Base-by-base conservation (phyloP, 2,797 vertebrate genomes). In the Rachycentron canadum region DNA sequence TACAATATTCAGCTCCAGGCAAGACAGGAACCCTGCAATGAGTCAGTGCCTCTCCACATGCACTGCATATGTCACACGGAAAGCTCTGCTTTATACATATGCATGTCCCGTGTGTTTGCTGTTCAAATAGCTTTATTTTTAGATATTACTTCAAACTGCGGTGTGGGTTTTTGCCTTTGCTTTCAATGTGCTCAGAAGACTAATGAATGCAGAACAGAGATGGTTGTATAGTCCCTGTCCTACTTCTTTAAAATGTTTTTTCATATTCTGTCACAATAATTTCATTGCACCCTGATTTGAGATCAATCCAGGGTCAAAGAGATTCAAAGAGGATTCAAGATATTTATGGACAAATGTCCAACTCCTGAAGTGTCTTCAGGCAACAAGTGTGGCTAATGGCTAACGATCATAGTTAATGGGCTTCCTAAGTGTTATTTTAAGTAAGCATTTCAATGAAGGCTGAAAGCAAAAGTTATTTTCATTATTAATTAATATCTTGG, bases 91-190 rank as follows among this genome's bases (percentile, higher is more conserved):
- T 56, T 50, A 78, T 83, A 81, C 78, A 87, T 84, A 83, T 84
- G 73, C 78, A 86, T 71, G 72, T 65, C 52, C 25, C 23, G 21
- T 69, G 34, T 71, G 59, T 61, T 80, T 68, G 53, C 66, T 50
- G 71, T 49, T 65, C 67, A 69, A 60, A 75, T 23, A 56, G 62
- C 59, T 82, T 79, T 86, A 86, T 84, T 84, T 88, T 80, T 81
- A 83, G 84, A 71, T 53, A 69, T 70, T 52, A 82, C 52, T 79
- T 85, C 61, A 66, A 86, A 82, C 64, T 68, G 36, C n/a, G 60
- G 71, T 14, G 59, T 87, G 66, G 76, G 80, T 75, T 86, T 43
- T 50, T 64, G 36, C 62, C 32, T 68, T 61, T 59, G 14, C 41
- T 21, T 34, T 82, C 19, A 45, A 38, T 53, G 30, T 36, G 40